A percentile compares a stretch with the other conserved stretches of the same genome.
Conservation (phyloP, 2,113 vertebrate species). For the Phalacrocorax aristotelis region DNA sequence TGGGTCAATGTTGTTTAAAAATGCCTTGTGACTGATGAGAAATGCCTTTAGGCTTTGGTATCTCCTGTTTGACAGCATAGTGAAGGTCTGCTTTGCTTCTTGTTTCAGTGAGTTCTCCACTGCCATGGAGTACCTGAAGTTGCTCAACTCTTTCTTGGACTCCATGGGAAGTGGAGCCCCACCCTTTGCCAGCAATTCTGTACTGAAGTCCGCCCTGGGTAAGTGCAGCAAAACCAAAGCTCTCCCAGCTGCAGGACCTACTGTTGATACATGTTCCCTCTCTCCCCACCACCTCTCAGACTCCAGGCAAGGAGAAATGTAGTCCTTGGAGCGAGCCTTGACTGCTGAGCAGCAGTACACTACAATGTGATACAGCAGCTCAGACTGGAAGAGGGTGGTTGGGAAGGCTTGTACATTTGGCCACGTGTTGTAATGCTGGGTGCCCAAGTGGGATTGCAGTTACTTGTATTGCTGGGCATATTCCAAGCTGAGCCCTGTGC, state of each 20-base stretch:
- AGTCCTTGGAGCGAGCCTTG: neutral
- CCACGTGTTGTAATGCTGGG: neutral
- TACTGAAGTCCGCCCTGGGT: constrained; percentile 77
- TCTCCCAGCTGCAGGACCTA: neutral
- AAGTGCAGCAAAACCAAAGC: neutral
- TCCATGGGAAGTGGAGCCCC: constrained; percentile 72
- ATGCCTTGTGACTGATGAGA: neutral
- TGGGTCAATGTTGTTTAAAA: neutral
- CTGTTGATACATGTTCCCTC: neutral
- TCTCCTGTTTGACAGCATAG: neutral
- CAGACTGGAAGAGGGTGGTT: neutral
- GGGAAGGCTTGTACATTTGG: neutral
- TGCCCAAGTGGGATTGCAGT: neutral
- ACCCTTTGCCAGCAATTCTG: constrained; percentile 69
- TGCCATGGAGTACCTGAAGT: constrained; percentile 88
- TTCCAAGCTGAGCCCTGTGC: neutral
- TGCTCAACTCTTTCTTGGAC: constrained; percentile 91
- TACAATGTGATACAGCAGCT: neutral
- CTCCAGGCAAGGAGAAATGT: neutral
- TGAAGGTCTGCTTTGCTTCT: neutral
- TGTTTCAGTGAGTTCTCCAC: constrained; percentile 86
- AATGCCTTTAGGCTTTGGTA: neutral
- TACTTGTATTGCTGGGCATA: neutral
- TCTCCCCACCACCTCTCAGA: neutral
- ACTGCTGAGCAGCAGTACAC: neutral